phyloP scores from a whole-genome alignment of 1,140 invertebrate genomes.

The Penaeus vannamei region DNA sequence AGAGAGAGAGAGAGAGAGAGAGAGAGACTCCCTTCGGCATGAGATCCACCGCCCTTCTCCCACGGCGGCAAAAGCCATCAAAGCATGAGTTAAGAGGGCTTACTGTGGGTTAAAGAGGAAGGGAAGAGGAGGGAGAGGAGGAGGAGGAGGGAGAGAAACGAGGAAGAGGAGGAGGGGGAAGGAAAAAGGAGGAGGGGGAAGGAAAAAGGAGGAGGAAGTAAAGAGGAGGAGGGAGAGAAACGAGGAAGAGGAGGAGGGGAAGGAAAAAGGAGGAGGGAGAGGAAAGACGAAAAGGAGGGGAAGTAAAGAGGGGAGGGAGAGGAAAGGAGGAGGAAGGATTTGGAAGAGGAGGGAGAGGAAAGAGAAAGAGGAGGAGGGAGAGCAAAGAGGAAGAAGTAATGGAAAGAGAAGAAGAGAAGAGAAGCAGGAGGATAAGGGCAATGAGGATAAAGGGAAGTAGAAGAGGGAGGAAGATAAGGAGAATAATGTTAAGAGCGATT shows the following conservation, averaged over 20 bases:
- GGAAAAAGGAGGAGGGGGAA: neutral
- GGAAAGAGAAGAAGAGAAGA: neutral
- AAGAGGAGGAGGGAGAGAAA: neutral
- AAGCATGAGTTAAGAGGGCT: too few relatives aligned
- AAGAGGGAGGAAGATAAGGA: neutral
- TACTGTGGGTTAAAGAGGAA: too few relatives aligned
- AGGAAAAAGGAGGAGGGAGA: neutral
- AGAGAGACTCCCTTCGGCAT: too few relatives aligned
- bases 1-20: constrained; percentile 8
- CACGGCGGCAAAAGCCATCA: too few relatives aligned
- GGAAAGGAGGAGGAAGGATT: neutral
- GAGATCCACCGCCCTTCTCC: too few relatives aligned
- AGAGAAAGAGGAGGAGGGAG: too few relatives aligned
- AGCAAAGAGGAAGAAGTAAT: neutral
- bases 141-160: too few relatives aligned
- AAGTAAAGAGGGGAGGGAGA: neutral
- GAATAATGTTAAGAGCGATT: neutral
- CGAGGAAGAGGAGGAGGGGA: too few relatives aligned
- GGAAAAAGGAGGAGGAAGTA: neutral
- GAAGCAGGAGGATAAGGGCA: neutral
- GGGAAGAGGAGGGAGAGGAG: too few relatives aligned
- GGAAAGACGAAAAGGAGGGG: neutral
- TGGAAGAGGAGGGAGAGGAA: neutral
- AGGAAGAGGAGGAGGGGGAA: too few relatives aligned
- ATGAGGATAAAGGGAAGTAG: neutral